Conservation (phyloP, 1,140 invertebrate species). For the Sitophilus oryzae region DNA sequence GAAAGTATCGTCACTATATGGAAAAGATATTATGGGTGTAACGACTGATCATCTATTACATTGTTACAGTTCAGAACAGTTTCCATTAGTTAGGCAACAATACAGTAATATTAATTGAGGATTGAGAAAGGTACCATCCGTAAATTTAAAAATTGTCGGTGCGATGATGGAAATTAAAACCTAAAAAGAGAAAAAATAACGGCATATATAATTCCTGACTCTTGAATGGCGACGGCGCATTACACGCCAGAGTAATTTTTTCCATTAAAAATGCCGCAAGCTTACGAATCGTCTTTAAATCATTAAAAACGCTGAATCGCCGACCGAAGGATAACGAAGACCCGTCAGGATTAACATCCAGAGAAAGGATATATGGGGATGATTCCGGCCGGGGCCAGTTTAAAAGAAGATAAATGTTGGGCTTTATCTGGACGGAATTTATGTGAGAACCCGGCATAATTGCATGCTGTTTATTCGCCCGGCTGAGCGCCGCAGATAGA, state of each 20-base stretch:
- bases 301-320: conserved; percentile 32
- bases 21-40: too few relatives aligned
- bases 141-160: too few relatives aligned
- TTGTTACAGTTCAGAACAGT: too few relatives aligned
- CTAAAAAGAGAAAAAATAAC: too few relatives aligned
- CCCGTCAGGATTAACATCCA: conserved; percentile 31
- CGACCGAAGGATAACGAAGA: conserved; percentile 22
- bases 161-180: too few relatives aligned
- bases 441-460: conserved; percentile 32
- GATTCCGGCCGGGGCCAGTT: conserved; percentile 23
- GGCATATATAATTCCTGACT: too few relatives aligned
- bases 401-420: conserved; percentile 32
- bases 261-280: conserved; percentile 4
- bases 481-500: conserved; percentile 9
- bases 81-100: too few relatives aligned
- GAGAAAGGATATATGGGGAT: conserved; percentile 32
- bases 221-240: neutral
- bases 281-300: conserved; percentile 24
- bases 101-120: too few relatives aligned
- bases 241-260: conserved; percentile 6
- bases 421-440: conserved; percentile 31
- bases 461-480: conserved; percentile 31
- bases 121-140: too few relatives aligned
- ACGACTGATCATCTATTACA: too few relatives aligned
- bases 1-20: too few relatives aligned